Percentiles rank a stretch among this genome's conserved stretches.
Evolutionary conservation across 92 coral and sea anemone genomes (phyloP).

Genomic region (Zoanthus solanderi): DNA sequence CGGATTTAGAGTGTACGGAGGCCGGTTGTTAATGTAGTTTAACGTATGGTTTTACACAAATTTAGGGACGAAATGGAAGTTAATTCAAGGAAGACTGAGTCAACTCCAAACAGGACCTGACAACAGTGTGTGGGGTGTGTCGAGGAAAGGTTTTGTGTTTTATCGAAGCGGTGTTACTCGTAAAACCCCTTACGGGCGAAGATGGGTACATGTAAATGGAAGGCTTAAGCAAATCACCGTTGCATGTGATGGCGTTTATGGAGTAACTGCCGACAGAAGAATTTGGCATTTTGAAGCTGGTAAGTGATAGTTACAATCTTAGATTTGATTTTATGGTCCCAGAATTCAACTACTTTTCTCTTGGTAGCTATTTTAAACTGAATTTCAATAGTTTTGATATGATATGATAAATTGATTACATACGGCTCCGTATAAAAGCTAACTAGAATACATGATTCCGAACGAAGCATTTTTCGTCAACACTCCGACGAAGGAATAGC

Average conservation of each 20-base stretch:
- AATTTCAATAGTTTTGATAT: too few relatives aligned
- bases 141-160: conserved; percentile 21
- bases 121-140: conserved; percentile 27
- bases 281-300: conserved; percentile 37
- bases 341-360: background rate
- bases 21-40: background rate
- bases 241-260: conserved; percentile 28
- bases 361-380: background rate
- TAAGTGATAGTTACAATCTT: background rate
- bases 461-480: too few relatives aligned
- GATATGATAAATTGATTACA: too few relatives aligned
- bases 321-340: background rate
- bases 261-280: conserved; percentile 15
- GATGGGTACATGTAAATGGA: conserved; percentile 41
- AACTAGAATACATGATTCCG: too few relatives aligned
- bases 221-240: conserved; percentile 34
- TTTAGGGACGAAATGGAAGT: conserved; percentile 27
- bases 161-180: conserved; percentile 35
- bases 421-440: too few relatives aligned
- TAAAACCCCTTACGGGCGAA: conserved; percentile 26
- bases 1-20: too few relatives aligned
- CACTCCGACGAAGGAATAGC: too few relatives aligned
- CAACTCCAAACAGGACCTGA: conserved; percentile 41
- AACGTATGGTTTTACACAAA: background rate
- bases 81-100: conserved; percentile 32